Conservation (phyloP, 2,888 invertebrate species). For the Drosophila tripunctata region DNA sequence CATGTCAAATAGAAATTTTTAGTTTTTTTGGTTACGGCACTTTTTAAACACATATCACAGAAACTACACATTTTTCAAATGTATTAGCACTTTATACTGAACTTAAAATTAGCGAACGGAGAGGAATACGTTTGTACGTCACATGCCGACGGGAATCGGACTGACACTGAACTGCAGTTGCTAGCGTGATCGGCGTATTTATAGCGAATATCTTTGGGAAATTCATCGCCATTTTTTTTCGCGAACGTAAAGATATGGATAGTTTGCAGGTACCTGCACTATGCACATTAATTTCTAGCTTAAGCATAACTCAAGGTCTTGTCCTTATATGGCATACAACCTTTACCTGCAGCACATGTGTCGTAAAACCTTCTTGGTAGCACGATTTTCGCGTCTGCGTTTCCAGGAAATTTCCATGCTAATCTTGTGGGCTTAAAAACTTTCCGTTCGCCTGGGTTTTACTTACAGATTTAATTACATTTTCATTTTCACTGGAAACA, state of each 20-base stretch:
- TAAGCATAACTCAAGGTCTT: not conserved
- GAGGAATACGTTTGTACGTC: too few relatives aligned
- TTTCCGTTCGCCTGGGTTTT: too few relatives aligned
- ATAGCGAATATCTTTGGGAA: not conserved
- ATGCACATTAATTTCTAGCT: not conserved
- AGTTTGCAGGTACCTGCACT: slow-evolving; percentile 2
- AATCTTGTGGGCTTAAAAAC: too few relatives aligned
- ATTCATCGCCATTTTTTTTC: not conserved
- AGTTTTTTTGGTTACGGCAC: slow-evolving; percentile 5
- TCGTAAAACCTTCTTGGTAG: too few relatives aligned
- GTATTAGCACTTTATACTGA: not conserved
- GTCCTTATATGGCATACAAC: too few relatives aligned
- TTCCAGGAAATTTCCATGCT: too few relatives aligned
- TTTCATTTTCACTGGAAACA: too few relatives aligned
- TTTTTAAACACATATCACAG: not conserved
- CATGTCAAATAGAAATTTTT: not conserved
- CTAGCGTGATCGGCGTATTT: not conserved
- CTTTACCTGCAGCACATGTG: too few relatives aligned
- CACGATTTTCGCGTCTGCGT: too few relatives aligned
- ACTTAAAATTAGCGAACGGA: not conserved
- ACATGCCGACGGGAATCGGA: slow-evolving; percentile 11
- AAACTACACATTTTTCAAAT: not conserved
- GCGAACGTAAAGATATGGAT: not conserved
- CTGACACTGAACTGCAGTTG: not conserved
- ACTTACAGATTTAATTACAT: too few relatives aligned